Evolutionary conservation across 23 tunicate genomes (phyloP).

Genomic region (Styela clava): DNA sequence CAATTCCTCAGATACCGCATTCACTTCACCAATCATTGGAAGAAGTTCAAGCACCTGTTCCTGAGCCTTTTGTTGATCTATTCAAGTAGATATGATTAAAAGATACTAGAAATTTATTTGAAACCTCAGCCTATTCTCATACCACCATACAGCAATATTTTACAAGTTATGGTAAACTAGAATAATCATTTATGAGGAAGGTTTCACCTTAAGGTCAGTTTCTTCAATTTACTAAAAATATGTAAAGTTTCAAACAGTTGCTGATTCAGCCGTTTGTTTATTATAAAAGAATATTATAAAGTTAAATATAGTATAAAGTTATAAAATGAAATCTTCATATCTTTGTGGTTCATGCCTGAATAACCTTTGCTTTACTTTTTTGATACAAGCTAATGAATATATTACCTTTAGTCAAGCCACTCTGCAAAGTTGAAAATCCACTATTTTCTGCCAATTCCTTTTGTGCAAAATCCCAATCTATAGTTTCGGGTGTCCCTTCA

Average conservation of each 20-base stretch:
- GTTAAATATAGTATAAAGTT: too few relatives aligned
- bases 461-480: conserved; percentile 99
- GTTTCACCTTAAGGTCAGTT: too few relatives aligned
- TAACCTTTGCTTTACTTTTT: too few relatives aligned
- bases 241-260: too few relatives aligned
- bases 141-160: neutral
- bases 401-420: conserved; percentile 94
- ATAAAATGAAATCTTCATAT: too few relatives aligned
- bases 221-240: too few relatives aligned
- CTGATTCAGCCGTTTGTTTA: too few relatives aligned
- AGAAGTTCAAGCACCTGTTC: conserved; percentile 94
- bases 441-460: conserved; percentile 97
- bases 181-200: too few relatives aligned
- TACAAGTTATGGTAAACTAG: neutral
- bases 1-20: conserved; percentile 96
- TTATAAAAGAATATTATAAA: too few relatives aligned
- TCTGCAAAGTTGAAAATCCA: conserved; percentile 77
- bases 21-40: conserved; percentile 93
- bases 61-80: conserved; percentile 92
- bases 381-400: too few relatives aligned
- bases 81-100: neutral
- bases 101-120: neutral
- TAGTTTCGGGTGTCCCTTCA: conserved; percentile 69
- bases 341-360: too few relatives aligned
- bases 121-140: neutral